Conservation (phyloP, 2,888 invertebrate genomes). For the Drosophila pegasa region DNA sequence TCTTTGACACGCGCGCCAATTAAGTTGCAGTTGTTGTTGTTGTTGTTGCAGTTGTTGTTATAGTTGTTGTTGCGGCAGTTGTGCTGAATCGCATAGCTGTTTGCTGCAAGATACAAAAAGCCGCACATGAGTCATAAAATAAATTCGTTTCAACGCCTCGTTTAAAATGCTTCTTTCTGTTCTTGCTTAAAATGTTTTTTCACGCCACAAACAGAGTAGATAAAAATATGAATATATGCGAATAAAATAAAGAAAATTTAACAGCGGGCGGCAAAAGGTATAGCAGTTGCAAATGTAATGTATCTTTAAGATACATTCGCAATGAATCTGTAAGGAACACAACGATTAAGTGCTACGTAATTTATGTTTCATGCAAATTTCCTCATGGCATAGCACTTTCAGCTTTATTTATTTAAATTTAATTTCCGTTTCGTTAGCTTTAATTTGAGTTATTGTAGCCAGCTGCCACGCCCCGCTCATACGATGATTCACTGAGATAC, state of each 20-base stretch:
- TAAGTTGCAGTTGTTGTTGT: constrained; percentile 45
- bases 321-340: constrained; percentile 60
- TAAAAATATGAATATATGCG: constrained; percentile 33
- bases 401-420: constrained; percentile 47
- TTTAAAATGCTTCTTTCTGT: constrained; percentile 24
- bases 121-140: constrained; percentile 59
- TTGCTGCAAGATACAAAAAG: constrained; percentile 49
- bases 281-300: constrained; percentile 21
- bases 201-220: constrained; percentile 12
- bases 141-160: constrained; percentile 60
- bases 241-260: constrained; percentile 10
- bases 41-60: constrained; percentile 28
- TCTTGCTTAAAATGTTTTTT: constrained; percentile 5
- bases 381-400: constrained; percentile 7
- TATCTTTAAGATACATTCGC: constrained; percentile 31
- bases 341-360: constrained; percentile 59
- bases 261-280: constrained; percentile 8
- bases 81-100: constrained; percentile 45
- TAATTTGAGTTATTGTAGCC: constrained; percentile 4
- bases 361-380: constrained; percentile 68
- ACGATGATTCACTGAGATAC: constrained; percentile 44
- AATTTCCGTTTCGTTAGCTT: constrained; percentile 28
- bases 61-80: constrained; percentile 32
- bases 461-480: constrained; percentile 20
- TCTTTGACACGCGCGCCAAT: constrained; percentile 69